Percentiles rank a stretch among this genome's conserved stretches.
phyloP scores from a whole-genome alignment of 2,888 invertebrate genomes.

The Thereva unica region DNA sequence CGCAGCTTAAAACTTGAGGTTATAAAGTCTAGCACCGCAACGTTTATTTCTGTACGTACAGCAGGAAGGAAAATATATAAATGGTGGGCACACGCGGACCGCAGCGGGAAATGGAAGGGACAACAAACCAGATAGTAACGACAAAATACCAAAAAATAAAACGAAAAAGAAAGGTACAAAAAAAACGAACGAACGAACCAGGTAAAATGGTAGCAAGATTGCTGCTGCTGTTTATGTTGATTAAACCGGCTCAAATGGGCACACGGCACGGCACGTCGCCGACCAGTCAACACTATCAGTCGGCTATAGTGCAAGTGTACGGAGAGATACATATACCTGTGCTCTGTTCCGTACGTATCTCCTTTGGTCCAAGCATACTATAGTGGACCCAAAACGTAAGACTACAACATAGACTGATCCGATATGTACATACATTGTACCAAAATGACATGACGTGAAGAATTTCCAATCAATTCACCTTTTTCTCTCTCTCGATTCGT shows the following conservation, averaged over 20 bases:
- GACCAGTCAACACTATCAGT: no score
- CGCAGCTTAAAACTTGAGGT: not conserved
- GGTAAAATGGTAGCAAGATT: conserved; percentile 18
- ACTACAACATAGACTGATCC: no score
- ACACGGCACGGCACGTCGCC: conserved; percentile 4
- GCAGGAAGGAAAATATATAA: no score
- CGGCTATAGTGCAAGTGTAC: no score
- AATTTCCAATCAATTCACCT: conserved; percentile 1
- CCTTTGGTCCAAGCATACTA: no score
- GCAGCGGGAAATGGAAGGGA: not conserved
- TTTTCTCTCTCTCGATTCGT: not conserved
- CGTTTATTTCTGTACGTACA: no score
- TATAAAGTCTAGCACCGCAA: no score
- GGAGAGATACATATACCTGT: no score
- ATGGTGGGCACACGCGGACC: no score
- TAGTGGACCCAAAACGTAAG: no score
- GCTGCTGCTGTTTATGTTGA: conserved; percentile 5
- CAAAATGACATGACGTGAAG: not conserved
- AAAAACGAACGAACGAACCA: conserved; percentile 8
- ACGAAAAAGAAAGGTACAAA: conserved; percentile 4
- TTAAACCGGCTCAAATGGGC: not conserved
- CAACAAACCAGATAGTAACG: conserved; percentile 1
- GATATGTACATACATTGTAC: not conserved
- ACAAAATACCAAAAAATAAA: conserved; percentile 19
- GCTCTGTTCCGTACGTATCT: no score